phyloP scores from a whole-genome alignment of 2,888 invertebrate genomes.

The Platycheirus rosarum region DNA sequence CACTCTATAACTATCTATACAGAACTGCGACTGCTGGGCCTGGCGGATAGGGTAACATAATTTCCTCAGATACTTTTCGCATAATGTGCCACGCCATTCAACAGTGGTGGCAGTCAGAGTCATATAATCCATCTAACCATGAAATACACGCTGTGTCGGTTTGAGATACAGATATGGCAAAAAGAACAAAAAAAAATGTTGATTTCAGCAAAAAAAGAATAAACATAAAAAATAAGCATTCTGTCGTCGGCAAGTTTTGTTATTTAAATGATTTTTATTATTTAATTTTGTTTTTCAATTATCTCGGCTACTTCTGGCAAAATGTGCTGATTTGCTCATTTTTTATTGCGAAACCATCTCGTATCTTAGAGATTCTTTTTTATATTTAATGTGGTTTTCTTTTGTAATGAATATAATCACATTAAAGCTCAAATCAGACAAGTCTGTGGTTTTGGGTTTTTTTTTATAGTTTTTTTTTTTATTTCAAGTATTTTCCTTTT shows the following conservation, averaged over 20 bases:
- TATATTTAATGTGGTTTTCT: constrained; percentile 60
- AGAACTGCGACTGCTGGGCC: constrained; percentile 21
- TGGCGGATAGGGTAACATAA: constrained; percentile 29
- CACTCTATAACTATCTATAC: neutral
- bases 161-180: constrained; percentile 24
- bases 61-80: constrained; percentile 47
- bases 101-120: constrained; percentile 34
- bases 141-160: constrained; percentile 36
- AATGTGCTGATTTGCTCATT: constrained; percentile 21
- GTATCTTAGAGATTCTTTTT: constrained; percentile 13
- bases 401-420: constrained; percentile 71
- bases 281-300: constrained; percentile 32
- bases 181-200: constrained; percentile 23
- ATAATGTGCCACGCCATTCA: constrained; percentile 29
- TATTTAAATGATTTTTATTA: constrained; percentile 48
- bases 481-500: constrained; percentile 40
- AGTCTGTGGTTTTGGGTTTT: constrained; percentile 57
- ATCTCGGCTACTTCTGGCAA: constrained; percentile 25
- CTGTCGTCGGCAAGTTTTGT: constrained; percentile 48
- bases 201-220: constrained; percentile 39
- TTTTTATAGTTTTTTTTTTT: constrained; percentile 4
- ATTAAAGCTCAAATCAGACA: constrained; percentile 72
- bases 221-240: too few species aligned
- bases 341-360: neutral
- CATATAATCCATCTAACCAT: constrained; percentile 62